Base-by-base conservation (phyloP, 2,797 vertebrate genomes). In the Dendrocincla fuliginosa region DNA sequence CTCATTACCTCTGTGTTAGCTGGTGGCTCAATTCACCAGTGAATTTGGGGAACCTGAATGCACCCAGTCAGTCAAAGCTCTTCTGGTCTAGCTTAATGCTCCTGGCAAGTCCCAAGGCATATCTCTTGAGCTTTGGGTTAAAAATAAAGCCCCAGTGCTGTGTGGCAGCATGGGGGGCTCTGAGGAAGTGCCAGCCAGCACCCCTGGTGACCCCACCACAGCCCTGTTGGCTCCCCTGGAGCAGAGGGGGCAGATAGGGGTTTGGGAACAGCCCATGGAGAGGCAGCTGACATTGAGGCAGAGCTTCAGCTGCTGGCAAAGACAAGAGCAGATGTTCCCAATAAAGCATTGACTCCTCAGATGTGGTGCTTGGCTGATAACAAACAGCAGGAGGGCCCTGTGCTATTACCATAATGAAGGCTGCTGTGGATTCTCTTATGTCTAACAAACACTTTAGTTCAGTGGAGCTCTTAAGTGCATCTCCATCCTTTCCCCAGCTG, bases 291-390 rank as follows among this genome's bases (percentile, higher is more conserved):
- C 53, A 52, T 2, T 28, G 32, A 79, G 64, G 61, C 9, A 2
- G 9, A 78, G 46, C 32, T 89, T 56, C 71, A 70, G 61, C 85
- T 90, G 61, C 57, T 77, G 65, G 10, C 39, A 75, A 44, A 65
- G 64, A 47, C 33, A 11, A 16, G 79, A 88, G 61, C 93, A 93
- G 93, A 39, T 95, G 94, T 90, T 94, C 57, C 61, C 57, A 75
- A 30, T 79, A 55, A 93, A 85, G 46, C 46, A 22, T 4, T 1
- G 22, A 7, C 76, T 75, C 20, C 61, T 95, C 64, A 86, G 90
- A 82, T 89, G 93, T 88, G 90, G 85, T 84, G 73, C 59, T 82
- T 46, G 44, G 80, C 61, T 86, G 96, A 90, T 93, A 94, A 39
- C 84, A 78, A 91, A 70, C 73, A 81, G 63, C 35, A 42, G 2